Evolutionary conservation across 2,888 invertebrate genomes (phyloP).

Genomic region (Petrophora chlorosata): DNA sequence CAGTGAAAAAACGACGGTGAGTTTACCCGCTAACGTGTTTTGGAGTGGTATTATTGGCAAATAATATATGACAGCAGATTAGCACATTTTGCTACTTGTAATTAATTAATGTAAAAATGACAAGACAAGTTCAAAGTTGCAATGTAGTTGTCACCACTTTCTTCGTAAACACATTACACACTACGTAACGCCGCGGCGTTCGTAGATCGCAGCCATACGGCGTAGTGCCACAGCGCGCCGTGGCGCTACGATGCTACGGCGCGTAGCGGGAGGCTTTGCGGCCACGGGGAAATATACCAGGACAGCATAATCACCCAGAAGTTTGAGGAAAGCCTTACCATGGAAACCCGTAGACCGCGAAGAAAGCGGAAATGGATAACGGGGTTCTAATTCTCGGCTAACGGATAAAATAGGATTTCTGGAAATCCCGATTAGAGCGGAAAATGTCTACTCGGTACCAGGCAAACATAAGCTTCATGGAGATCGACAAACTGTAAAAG

Average conservation of each 20-base stretch:
- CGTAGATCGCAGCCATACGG: too few relatives aligned
- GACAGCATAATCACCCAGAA: constrained; percentile 47
- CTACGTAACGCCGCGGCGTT: background rate
- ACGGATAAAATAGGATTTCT: constrained; percentile 66
- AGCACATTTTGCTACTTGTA: too few relatives aligned
- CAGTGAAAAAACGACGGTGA: too few relatives aligned
- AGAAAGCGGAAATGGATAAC: constrained; percentile 47
- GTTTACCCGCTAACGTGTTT: too few relatives aligned
- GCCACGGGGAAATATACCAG: constrained; percentile 59
- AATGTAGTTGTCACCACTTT: too few relatives aligned
- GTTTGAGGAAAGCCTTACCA: constrained; percentile 27
- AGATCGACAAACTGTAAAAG: constrained; percentile 32
- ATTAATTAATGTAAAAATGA: too few relatives aligned
- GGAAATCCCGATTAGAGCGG: constrained; percentile 83
- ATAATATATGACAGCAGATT: too few relatives aligned
- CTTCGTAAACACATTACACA: too few relatives aligned
- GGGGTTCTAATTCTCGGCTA: constrained; percentile 68
- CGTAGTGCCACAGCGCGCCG: constrained; percentile 3
- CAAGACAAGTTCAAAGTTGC: too few relatives aligned
- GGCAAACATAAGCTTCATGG: constrained; percentile 50
- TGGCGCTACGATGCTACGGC: constrained; percentile 6
- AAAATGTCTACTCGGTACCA: constrained; percentile 80
- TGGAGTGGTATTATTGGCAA: too few relatives aligned
- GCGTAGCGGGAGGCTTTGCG: constrained; percentile 45
- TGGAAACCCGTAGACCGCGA: constrained; percentile 41